Base-by-base conservation (phyloP, 1,140 invertebrate species). In the Brachionus koreanus region DNA sequence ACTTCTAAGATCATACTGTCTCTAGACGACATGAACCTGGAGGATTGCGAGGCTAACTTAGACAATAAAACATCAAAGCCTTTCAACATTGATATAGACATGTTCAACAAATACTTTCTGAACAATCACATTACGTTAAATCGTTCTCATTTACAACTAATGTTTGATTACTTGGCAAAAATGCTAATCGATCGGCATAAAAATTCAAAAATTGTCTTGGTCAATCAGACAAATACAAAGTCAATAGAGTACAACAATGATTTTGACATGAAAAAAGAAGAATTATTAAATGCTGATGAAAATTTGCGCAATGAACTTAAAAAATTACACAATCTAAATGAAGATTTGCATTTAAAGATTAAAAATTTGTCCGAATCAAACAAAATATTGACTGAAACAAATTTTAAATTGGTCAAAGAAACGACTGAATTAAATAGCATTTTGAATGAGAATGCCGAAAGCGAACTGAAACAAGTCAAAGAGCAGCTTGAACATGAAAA, bases 71-170 rank as follows among this genome's bases (percentile, higher is more conserved):
- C 9, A 42, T 39, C 67, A 6, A 72, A 72, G 19, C n/a, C 37
- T 19, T 13, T 74, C 16, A 74, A 3, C 25, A 10, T 74, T 13
- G 69, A 74, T 29, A 46, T 74, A 4, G 69, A 74, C 10, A 46
- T 39, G 2, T 74, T 74, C n/a, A 46, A 46, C 23, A 74, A 74
- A 74, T 74, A 74, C 33, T 74, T 74, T 39, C 42, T 74, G 19
- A 74, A 74, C 12, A 74, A 46, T 46, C 69, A 74, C 43, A 74
- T 74, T 12, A 74, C 69, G 19, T 74, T 74, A 23, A 74, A 74
- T 46, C 16, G 23, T 2, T 43, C 42, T 74, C 42, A 74, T 46
- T 46, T 74, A 23, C 39, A 74, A 25, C 43, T 46, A 10, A 74
- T 74, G 69, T 74, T 46, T 46, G 25, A 74, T 33, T 46, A 74